Percentiles rank a stretch among this genome's conserved stretches.
Conservation (phyloP, 2,113 vertebrate genomes). For the Ciconia boyciana region DNA sequence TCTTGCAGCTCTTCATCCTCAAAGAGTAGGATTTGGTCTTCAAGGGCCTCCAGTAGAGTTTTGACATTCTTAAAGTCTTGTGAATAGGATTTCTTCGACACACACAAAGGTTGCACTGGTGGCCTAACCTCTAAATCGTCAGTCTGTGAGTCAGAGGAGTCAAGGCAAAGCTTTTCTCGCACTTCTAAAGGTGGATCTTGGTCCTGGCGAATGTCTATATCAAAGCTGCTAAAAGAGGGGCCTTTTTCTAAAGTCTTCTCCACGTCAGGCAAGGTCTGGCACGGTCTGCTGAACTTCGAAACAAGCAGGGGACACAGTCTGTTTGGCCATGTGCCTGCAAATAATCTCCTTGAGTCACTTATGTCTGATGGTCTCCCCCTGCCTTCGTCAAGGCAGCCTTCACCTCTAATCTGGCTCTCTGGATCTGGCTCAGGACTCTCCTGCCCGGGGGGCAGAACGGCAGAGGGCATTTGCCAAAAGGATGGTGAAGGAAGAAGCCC, state of each 20-base stretch:
- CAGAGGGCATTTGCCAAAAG: neutral
- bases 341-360: neutral
- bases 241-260: conserved; percentile 32
- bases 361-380: neutral
- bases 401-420: conserved; percentile 22
- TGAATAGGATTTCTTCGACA: neutral
- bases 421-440: conserved; percentile 40
- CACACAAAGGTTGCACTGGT: neutral
- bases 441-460: neutral
- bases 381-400: conserved; percentile 22
- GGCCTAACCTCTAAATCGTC: conserved; percentile 15
- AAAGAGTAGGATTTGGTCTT: neutral
- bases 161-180: neutral
- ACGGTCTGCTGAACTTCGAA: neutral
- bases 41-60: neutral
- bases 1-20: neutral
- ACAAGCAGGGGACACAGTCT: conserved; percentile 31
- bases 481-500: conserved; percentile 39
- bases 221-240: neutral
- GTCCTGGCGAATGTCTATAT: neutral
- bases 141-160: conserved; percentile 34
- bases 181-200: neutral
- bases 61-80: neutral
- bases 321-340: neutral
- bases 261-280: conserved; percentile 14